phyloP scores from a whole-genome alignment of 1,140 invertebrate species.

The Zaprionus capensis region DNA sequence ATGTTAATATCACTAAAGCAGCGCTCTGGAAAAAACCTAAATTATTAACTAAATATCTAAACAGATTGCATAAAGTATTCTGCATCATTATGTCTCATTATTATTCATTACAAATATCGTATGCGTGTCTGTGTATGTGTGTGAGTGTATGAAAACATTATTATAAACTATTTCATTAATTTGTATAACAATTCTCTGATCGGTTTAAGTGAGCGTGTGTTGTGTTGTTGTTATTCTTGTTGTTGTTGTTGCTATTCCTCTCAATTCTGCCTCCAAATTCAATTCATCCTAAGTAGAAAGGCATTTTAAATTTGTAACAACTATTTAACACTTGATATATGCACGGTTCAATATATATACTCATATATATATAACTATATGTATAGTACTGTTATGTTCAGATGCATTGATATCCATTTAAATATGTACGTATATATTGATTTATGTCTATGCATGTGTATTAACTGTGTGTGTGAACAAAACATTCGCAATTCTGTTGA shows the following conservation, averaged over 20 bases:
- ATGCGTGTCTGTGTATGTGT: constrained; percentile 22
- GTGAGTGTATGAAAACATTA: constrained; percentile 58
- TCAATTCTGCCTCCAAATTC: constrained; percentile 13
- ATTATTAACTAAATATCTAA: constrained; percentile 45
- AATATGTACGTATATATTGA: constrained; percentile 46
- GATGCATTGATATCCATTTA: constrained; percentile 48
- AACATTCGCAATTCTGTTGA: constrained; percentile 18
- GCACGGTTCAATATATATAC: constrained; percentile 20
- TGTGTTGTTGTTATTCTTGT: constrained; percentile 21
- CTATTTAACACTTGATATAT: constrained; percentile 79
- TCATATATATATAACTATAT: constrained; percentile 18
- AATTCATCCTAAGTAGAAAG: constrained; percentile 13
- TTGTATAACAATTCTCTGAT: constrained; percentile 70
- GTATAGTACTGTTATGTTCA: constrained; percentile 47
- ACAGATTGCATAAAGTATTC: constrained; percentile 40
- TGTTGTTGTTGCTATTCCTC: constrained; percentile 30
- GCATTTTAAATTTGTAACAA: constrained; percentile 59
- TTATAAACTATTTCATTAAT: constrained; percentile 70
- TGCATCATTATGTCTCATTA: constrained; percentile 13
- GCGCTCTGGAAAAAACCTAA: constrained; percentile 66
- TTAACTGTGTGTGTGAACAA: constrained; percentile 22
- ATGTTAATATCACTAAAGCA: constrained; percentile 82
- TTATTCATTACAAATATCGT: constrained; percentile 39
- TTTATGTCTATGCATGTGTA: constrained; percentile 29
- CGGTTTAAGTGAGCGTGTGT: constrained; percentile 22